Evolutionary conservation across 1,140 invertebrate species (phyloP).

Genomic region (Stegodyphus mimosarum): DNA sequence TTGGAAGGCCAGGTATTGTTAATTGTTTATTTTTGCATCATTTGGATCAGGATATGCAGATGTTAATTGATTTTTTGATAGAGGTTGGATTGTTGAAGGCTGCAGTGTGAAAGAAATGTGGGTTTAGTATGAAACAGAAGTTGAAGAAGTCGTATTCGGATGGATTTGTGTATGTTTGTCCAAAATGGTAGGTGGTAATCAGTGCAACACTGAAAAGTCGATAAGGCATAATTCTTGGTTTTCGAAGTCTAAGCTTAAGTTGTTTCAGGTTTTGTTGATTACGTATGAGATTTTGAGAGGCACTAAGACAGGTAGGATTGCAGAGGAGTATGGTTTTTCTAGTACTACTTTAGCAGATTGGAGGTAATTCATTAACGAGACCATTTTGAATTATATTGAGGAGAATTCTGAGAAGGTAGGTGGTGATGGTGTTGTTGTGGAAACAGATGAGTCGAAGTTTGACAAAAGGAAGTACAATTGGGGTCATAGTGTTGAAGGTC

Average conservation of each 20-base stretch:
- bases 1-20: no score
- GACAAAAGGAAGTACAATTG: constrained; percentile 56
- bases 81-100: constrained; percentile 15
- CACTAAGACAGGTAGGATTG: constrained; percentile 13
- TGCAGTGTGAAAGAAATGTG: constrained; percentile 12
- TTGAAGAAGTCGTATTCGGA: constrained; percentile 13
- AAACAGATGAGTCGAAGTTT: constrained; percentile 61
- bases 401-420: constrained; percentile 39
- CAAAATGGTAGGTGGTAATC: constrained; percentile 13
- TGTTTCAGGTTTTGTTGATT: constrained; percentile 7
- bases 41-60: constrained; percentile 7
- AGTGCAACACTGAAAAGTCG: constrained; percentile 6
- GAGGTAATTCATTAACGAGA: constrained; percentile 13
- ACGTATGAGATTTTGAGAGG: constrained; percentile 16
- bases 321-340: constrained; percentile 13
- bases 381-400: no score
- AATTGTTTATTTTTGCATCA: constrained; percentile 16
- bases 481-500: constrained; percentile 27
- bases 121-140: constrained; percentile 16
- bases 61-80: constrained; percentile 9
- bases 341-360: constrained; percentile 11
- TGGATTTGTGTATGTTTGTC: constrained; percentile 14
- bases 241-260: constrained; percentile 12
- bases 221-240: constrained; percentile 16
- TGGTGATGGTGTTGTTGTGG: constrained; percentile 44